Conservation (phyloP, 2,888 invertebrate genomes). For the Ctenicera cuprea region DNA sequence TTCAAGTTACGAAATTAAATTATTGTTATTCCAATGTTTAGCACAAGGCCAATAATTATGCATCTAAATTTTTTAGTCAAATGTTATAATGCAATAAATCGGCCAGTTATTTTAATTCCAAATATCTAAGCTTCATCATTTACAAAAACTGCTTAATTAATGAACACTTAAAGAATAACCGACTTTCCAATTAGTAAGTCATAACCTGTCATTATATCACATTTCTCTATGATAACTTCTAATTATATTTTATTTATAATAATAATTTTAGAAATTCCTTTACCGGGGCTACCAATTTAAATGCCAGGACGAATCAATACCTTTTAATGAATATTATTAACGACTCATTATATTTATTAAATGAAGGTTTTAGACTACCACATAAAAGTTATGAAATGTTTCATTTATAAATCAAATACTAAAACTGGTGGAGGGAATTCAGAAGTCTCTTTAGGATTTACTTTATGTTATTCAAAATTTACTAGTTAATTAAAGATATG, state of each 20-base stretch:
- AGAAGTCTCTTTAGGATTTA: no score
- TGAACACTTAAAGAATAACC: conserved; percentile 2
- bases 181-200: conserved; percentile 16
- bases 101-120: no score
- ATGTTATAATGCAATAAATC: no score
- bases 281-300: background rate
- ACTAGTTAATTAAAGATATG: no score
- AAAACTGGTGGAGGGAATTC: background rate
- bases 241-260: conserved; percentile 13
- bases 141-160: background rate
- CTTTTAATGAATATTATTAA: conserved; percentile 17
- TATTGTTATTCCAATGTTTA: no score
- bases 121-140: no score
- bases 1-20: no score
- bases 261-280: background rate
- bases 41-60: no score
- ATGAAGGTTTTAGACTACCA: no score
- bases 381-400: no score
- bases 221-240: background rate
- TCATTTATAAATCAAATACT: background rate
- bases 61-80: no score
- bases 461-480: no score
- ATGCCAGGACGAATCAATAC: conserved; percentile 3
- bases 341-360: background rate
- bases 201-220: background rate